These are phyloP conservation scores for Zygogramma bicolorata DNA, from an alignment of 2,888 invertebrate species.

Conservation along the genomic window DNA sequence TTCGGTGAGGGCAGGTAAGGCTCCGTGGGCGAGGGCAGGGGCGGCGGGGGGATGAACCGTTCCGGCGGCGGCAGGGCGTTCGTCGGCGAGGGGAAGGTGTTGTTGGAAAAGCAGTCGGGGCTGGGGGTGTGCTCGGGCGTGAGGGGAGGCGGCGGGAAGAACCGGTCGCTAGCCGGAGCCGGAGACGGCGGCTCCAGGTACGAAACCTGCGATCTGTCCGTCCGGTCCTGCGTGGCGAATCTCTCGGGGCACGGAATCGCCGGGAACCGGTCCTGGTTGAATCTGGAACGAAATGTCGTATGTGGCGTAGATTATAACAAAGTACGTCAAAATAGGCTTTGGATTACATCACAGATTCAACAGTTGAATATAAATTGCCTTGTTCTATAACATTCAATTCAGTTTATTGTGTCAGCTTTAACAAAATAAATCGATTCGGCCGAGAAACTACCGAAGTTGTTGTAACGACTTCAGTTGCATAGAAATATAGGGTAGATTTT, in stretches of 20 bases:
- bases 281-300: no score
- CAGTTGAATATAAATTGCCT: no score
- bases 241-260: constrained; percentile 65
- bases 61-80: constrained; percentile 69
- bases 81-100: constrained; percentile 67
- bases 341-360: no score
- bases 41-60: constrained; percentile 69
- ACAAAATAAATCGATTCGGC: no score
- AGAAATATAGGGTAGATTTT: no score
- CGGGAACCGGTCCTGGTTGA: constrained; percentile 51
- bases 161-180: constrained; percentile 69
- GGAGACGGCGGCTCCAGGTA: constrained; percentile 72
- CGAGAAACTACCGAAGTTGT: no score
- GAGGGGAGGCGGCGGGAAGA: constrained; percentile 72
- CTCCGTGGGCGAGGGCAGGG: constrained; percentile 62
- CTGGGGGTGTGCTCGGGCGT: constrained; percentile 66
- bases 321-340: no score
- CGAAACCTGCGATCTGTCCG: constrained; percentile 59
- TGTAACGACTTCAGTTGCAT: no score
- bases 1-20: constrained; percentile 59
- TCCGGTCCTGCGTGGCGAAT: constrained; percentile 59
- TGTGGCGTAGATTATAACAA: no score
- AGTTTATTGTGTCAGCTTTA: no score
- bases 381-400: no score
- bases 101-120: constrained; percentile 74